These are phyloP conservation scores for Hippocampus zosterae DNA, from an alignment of 2,113 vertebrate species.

Conservation along the genomic window DNA sequence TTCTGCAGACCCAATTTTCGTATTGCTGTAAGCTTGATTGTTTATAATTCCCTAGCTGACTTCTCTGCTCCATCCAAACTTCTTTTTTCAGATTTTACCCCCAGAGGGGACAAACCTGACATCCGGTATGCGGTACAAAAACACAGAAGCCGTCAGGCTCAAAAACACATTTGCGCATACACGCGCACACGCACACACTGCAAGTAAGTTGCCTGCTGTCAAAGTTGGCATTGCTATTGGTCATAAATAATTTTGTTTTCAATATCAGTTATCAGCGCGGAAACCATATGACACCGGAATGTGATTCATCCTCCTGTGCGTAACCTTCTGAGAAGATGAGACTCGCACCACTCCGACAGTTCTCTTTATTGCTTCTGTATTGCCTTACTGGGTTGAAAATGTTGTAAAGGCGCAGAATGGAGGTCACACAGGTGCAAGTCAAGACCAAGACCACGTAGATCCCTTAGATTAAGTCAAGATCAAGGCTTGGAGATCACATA, in stretches of 20 bases:
- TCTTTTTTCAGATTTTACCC: neutral
- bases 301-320: conserved; percentile 7
- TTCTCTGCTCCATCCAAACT: neutral
- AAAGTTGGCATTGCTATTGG: conserved; percentile 8
- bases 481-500: too few relatives aligned
- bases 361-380: neutral
- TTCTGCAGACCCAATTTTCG: neutral
- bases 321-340: conserved; percentile 17
- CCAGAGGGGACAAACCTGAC: conserved; percentile 6
- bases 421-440: neutral
- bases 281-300: conserved; percentile 23
- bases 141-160: neutral
- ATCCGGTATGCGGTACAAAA: conserved; percentile 9
- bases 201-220: conserved; percentile 16
- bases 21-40: neutral
- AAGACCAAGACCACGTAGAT: neutral
- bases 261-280: conserved; percentile 13
- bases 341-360: conserved; percentile 1
- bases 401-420: neutral
- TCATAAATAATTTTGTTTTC: conserved; percentile 33
- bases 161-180: neutral
- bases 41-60: neutral
- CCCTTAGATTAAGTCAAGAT: too few relatives aligned
- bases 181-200: neutral
- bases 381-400: neutral